phyloP scores from a whole-genome alignment of 2,113 vertebrate genomes.

The Paradoxurus hermaphroditus region DNA sequence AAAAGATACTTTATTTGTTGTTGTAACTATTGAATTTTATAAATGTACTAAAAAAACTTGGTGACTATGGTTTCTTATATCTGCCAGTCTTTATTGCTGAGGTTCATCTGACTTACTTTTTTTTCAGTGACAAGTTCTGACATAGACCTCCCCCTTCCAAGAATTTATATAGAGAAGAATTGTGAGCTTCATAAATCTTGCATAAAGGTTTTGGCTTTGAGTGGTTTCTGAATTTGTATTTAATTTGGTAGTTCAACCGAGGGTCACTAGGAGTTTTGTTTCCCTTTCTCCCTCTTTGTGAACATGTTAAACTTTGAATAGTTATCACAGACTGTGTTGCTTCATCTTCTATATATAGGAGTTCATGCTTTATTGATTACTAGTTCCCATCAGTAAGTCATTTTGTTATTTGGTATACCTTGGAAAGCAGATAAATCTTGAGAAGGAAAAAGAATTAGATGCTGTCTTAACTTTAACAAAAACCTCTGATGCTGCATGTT shows the following conservation, averaged over 20 bases:
- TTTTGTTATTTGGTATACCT: neutral
- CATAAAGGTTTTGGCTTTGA: slow-evolving; percentile 25
- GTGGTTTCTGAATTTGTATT: slow-evolving; percentile 43
- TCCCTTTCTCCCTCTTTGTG: neutral
- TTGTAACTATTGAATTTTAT: slow-evolving; percentile 6
- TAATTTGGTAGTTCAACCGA: slow-evolving; percentile 22
- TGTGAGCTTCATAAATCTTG: slow-evolving; percentile 44
- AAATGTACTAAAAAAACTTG: neutral
- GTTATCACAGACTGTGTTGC: neutral
- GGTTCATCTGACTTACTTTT: neutral
- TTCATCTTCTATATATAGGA: neutral
- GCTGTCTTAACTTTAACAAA: slow-evolving; percentile 12
- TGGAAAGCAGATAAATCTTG: slow-evolving; percentile 32
- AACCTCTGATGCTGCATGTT: slow-evolving; percentile 18
- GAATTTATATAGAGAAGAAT: slow-evolving; percentile 27
- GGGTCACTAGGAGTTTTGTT: neutral
- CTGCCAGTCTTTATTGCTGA: neutral
- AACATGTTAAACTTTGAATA: neutral
- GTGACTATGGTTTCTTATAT: neutral
- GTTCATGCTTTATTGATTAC: neutral
- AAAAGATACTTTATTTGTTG: neutral
- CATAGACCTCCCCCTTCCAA: neutral
- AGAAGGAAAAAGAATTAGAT: slow-evolving; percentile 43
- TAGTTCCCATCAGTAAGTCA: neutral
- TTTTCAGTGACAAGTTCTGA: neutral